Evolutionary conservation across 2,888 invertebrate genomes (phyloP).

Genomic region (Andrena minutula): DNA sequence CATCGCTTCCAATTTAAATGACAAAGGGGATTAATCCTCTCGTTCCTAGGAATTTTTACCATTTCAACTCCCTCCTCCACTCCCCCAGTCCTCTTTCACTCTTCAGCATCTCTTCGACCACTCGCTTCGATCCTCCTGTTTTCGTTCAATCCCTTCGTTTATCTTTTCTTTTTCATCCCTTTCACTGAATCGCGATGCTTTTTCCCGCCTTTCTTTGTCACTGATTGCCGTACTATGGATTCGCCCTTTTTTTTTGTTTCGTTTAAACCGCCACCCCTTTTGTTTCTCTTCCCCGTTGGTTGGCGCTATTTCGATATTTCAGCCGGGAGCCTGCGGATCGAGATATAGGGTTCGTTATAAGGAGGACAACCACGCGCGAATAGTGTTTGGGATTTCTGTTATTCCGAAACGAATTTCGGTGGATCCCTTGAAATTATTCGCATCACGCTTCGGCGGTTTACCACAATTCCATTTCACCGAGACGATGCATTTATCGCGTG

Average conservation of each 20-base stretch:
- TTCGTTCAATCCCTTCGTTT: constrained; percentile 29
- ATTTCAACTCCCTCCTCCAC: background rate
- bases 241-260: background rate
- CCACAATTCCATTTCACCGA: background rate
- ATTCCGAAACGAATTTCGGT: background rate
- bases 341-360: background rate
- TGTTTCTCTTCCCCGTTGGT: background rate
- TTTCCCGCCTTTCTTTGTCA: background rate
- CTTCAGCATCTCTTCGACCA: background rate
- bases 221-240: background rate
- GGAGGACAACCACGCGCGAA: background rate
- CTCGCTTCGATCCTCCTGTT: constrained; percentile 35
- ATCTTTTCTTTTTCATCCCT: constrained; percentile 6
- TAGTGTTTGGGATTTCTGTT: background rate
- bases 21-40: constrained; percentile 76
- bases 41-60: constrained; percentile 52
- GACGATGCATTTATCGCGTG: background rate
- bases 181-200: background rate
- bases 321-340: background rate
- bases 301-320: background rate
- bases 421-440: background rate
- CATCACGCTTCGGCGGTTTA: background rate
- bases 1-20: constrained; percentile 74
- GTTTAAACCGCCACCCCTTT: constrained; percentile 3
- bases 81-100: background rate